Conservation (phyloP, 2,888 invertebrate genomes). For the Lissocephala sabroskyi region DNA sequence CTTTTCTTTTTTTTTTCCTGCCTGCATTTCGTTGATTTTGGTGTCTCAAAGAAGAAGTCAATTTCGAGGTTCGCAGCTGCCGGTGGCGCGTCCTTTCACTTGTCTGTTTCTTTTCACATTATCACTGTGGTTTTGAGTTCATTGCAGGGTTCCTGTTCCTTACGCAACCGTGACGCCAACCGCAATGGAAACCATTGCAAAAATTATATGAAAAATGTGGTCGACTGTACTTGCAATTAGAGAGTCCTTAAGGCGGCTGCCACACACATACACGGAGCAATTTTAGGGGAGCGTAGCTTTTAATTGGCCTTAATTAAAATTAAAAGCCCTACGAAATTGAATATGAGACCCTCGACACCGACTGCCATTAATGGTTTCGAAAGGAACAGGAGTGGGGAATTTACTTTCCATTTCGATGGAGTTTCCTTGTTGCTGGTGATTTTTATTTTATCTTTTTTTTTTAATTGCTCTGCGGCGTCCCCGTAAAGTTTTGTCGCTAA, state of each 20-base stretch:
- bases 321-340: conserved; percentile 58
- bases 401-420: conserved; percentile 15
- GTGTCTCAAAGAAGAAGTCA: too few species aligned
- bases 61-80: too few species aligned
- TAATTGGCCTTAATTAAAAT: conserved; percentile 65
- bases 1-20: too few species aligned
- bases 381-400: too few species aligned
- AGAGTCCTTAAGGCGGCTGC: background rate
- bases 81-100: too few species aligned
- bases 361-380: background rate
- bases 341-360: conserved; percentile 34
- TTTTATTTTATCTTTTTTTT: conserved; percentile 25
- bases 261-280: background rate
- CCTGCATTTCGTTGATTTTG: too few species aligned
- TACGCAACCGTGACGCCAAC: too few species aligned
- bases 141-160: too few species aligned
- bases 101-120: too few species aligned
- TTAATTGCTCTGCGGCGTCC: conserved; percentile 40
- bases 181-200: too few species aligned
- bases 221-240: background rate
- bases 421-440: background rate
- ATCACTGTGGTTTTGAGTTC: too few species aligned
- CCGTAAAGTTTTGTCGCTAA: conserved; percentile 48
- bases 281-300: conserved; percentile 32
- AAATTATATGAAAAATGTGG: too few species aligned